A percentile compares a stretch with the other conserved stretches of the same genome.
Conservation (phyloP, 2,888 invertebrate species). For the Caenorhabditis sulstoni region DNA sequence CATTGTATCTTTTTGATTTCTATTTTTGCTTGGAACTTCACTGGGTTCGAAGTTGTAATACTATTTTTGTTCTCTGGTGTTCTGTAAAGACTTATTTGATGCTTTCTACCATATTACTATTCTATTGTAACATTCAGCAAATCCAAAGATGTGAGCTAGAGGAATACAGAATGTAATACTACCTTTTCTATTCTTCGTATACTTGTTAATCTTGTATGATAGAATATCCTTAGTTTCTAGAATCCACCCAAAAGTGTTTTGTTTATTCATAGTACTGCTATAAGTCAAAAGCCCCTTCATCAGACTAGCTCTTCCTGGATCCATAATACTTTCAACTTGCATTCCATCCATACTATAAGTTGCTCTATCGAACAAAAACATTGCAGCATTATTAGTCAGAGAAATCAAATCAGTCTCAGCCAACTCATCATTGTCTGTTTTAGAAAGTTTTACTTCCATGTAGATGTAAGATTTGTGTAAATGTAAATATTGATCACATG, state of each 20-base stretch:
- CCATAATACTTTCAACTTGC: no score
- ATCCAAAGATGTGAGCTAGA: no score
- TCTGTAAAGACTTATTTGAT: conserved; percentile 66
- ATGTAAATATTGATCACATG: conserved; percentile 47
- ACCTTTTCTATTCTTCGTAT: no score
- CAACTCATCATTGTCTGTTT: conserved; percentile 25
- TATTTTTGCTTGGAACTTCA: conserved; percentile 63
- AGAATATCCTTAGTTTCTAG: conserved; percentile 62
- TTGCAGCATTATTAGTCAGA: conserved; percentile 63
- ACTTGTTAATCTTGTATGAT: conserved; percentile 68
- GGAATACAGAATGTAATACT: no score
- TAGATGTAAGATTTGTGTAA: conserved; percentile 50
- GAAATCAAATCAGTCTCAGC: conserved; percentile 44
- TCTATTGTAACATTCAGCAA: no score
- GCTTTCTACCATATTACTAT: conserved; percentile 70
- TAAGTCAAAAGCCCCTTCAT: no score
- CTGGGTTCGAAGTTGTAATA: conserved; percentile 61
- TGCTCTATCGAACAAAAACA: no score
- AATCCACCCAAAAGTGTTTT: conserved; percentile 72
- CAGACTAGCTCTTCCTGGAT: no score
- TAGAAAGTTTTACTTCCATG: conserved; percentile 47
- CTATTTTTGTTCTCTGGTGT: conserved; percentile 67
- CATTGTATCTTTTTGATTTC: conserved; percentile 70
- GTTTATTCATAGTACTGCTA: no score
- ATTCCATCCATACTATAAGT: no score